Percentiles rank a stretch among this genome's conserved stretches.
phyloP scores from a whole-genome alignment of 2,888 invertebrate genomes.

The Thalpophila matura region DNA sequence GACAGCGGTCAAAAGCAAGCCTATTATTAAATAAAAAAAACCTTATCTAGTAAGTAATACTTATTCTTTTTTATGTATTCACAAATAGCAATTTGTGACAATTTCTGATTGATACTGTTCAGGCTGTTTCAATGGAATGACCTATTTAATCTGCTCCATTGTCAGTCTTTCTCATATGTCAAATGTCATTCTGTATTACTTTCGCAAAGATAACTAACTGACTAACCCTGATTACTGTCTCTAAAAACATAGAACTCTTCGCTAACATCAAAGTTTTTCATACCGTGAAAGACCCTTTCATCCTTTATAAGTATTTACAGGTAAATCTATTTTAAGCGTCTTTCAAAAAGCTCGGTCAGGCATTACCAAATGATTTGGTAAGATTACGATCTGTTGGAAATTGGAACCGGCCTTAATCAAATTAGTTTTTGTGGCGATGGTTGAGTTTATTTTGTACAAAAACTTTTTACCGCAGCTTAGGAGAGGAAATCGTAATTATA shows the following conservation, averaged over 20 bases:
- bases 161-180: no score
- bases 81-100: no score
- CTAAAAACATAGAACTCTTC: background rate
- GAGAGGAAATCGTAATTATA: no score
- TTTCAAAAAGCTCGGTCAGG: no score
- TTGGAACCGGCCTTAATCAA: background rate
- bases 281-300: conserved; percentile 16
- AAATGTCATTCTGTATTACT: background rate
- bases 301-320: conserved; percentile 4
- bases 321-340: conserved; percentile 10
- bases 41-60: no score
- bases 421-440: background rate
- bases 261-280: conserved; percentile 14
- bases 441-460: background rate
- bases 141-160: no score
- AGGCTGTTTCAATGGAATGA: no score
- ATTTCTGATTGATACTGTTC: no score
- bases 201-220: conserved; percentile 6
- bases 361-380: background rate
- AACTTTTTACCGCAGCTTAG: no score
- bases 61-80: no score
- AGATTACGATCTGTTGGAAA: background rate
- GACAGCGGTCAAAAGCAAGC: no score
- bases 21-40: no score
- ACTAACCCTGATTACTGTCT: background rate